Evolutionary conservation across 2,888 invertebrate species (phyloP), one percentile per base, ranked within the genome.

Genomic region (Gasteruption jaculator): DNA sequence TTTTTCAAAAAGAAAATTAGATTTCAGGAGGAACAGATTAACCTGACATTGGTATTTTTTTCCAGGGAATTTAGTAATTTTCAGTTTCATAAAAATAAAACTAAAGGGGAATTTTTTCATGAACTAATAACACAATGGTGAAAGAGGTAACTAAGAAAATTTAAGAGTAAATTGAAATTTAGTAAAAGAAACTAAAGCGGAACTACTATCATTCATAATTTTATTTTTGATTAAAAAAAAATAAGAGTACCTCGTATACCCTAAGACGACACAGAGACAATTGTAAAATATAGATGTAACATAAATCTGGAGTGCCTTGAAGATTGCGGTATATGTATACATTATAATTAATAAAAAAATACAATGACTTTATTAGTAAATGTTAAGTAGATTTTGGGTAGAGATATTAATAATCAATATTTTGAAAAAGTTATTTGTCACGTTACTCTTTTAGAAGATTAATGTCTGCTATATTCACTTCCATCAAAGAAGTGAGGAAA

Each of bases 261-360:
- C 29, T 22, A 38, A 43, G 48, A 43, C 41, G 43, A 41, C 32
- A 50, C 50, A 47, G 46, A 49, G 43, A 51, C 48, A 56, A 54
- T 61, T 66, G 65, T 65, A 66, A 65, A 64, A 63, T 65, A 65
- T 59, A 58, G 60, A 57, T 66, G 65, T 66, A 65, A 64, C 63
- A 66, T 63, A 68, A 64, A 68, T 67, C 65, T 63, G 68, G 70
- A 70, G 70, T 70, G 70, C 70, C 70, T 70, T 70, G 65, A 65
- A 68, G 62, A 68, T 63, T 65, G 64, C 57, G 60, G 63, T 60
- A 62, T 59, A 62, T n/a, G n/a, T n/a, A n/a, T n/a, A n/a, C n/a
- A n/a, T n/a, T n/a, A n/a, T n/a, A n/a, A n/a, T n/a, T n/a, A n/a
- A n/a, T n/a, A n/a, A n/a, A n/a, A n/a, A n/a, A n/a, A n/a, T n/a